These are phyloP conservation scores for Sardina pilchardus DNA, from an alignment of 2,113 vertebrate genomes.

Conservation along the genomic window DNA sequence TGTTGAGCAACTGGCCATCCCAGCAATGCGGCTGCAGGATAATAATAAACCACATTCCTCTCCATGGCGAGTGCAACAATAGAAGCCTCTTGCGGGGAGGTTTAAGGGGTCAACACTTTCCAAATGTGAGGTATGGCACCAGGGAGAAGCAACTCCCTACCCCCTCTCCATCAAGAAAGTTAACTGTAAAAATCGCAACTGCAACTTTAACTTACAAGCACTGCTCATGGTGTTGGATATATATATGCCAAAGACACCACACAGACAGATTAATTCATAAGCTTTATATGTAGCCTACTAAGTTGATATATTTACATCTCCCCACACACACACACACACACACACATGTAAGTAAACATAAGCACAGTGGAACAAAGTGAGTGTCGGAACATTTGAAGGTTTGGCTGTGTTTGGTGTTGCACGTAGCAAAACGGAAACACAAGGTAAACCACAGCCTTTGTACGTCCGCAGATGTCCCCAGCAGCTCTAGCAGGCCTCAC, in stretches of 20 bases:
- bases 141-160: not conserved
- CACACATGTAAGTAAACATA: too few relatives aligned
- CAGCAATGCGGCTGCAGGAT: not conserved
- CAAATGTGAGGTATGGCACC: not conserved
- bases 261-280: not conserved
- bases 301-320: not conserved
- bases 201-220: not conserved
- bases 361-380: too few relatives aligned
- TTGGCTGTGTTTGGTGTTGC: not conserved
- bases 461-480: not conserved
- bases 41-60: conserved; percentile 31
- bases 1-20: not conserved
- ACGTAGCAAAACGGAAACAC: not conserved
- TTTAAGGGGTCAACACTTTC: conserved; percentile 14
- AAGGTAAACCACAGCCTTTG: not conserved
- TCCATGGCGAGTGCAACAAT: conserved; percentile 14
- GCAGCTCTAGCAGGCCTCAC: not conserved
- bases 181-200: not conserved
- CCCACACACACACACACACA: not conserved
- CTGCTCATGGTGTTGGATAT: not conserved
- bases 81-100: conserved; percentile 5
- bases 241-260: conserved; percentile 54
- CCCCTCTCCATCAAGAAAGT: conserved; percentile 1
- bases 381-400: too few relatives aligned
- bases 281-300: not conserved